A percentile compares a stretch with the other conserved stretches of the same genome.
phyloP scores from a whole-genome alignment of 2,797 vertebrate species.

The Lindbergichthys nudifrons region DNA sequence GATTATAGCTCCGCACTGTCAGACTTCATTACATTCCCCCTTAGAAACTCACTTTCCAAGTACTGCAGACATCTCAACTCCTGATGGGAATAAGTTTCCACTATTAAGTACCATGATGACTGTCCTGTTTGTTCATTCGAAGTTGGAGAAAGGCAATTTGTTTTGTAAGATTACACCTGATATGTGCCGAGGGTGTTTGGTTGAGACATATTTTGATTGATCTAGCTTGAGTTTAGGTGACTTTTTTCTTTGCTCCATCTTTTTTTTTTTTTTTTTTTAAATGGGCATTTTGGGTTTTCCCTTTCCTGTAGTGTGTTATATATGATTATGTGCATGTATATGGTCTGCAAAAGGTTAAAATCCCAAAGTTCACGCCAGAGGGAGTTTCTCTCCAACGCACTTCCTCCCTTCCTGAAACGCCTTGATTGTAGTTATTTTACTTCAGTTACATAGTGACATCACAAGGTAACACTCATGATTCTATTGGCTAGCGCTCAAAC shows the following conservation, averaged over 20 bases:
- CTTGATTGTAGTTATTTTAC: too few species aligned
- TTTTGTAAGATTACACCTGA: conserved; percentile 18
- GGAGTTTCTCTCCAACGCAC: too few species aligned
- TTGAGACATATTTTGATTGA: conserved; percentile 1
- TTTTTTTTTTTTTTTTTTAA: too few species aligned
- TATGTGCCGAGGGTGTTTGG: conserved; percentile 7
- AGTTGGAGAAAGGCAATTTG: conserved; percentile 20
- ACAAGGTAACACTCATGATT: too few species aligned
- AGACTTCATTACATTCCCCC: conserved; percentile 80
- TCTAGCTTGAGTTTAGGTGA: conserved; percentile 8
- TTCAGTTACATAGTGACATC: too few species aligned
- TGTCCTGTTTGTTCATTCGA: conserved; percentile 36
- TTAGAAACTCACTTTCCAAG: conserved; percentile 76
- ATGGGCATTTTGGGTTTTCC: too few species aligned
- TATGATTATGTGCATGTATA: too few species aligned
- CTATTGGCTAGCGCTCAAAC: too few species aligned
- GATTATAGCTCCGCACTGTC: conserved; percentile 77
- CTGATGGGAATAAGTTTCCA: conserved; percentile 57
- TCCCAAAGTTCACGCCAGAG: too few species aligned
- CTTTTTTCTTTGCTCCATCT: not conserved
- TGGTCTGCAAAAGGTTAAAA: too few species aligned
- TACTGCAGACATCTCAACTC: conserved; percentile 76
- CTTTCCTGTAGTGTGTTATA: too few species aligned
- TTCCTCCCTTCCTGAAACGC: too few species aligned
- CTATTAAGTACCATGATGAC: conserved; percentile 41